Evolutionary conservation across 2,113 vertebrate species (phyloP).

Genomic region (Emydocephalus ijimae): DNA sequence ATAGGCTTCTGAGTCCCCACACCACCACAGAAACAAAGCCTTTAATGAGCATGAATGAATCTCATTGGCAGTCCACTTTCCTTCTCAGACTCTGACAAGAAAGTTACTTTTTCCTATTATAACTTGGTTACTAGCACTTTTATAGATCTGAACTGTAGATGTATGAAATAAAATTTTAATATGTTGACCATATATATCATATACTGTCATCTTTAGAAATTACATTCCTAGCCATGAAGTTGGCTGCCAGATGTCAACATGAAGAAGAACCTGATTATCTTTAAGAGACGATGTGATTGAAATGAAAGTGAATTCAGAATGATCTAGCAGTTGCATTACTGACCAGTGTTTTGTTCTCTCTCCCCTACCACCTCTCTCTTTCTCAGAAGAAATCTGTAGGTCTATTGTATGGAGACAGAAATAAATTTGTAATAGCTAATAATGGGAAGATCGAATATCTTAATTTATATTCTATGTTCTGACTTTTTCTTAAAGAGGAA

Average conservation of each 20-base stretch:
- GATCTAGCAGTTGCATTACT: not conserved
- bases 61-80: not conserved
- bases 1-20: not conserved
- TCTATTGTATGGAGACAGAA: not conserved
- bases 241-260: not conserved
- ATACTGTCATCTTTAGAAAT: not conserved
- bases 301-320: not conserved
- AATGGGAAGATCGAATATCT: not conserved
- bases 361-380: not conserved
- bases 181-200: not conserved
- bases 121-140: not conserved
- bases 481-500: not conserved
- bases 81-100: not conserved
- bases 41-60: not conserved
- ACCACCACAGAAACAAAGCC: not conserved
- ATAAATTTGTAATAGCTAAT: not conserved
- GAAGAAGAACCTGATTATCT: not conserved
- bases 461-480: not conserved
- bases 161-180: not conserved
- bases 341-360: not conserved
- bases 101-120: not conserved
- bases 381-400: not conserved
- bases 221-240: not conserved
- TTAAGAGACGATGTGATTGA: not conserved
- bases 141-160: not conserved